Base-by-base conservation (phyloP, 2,888 invertebrate genomes). In the Pristionchus mayeri region DNA sequence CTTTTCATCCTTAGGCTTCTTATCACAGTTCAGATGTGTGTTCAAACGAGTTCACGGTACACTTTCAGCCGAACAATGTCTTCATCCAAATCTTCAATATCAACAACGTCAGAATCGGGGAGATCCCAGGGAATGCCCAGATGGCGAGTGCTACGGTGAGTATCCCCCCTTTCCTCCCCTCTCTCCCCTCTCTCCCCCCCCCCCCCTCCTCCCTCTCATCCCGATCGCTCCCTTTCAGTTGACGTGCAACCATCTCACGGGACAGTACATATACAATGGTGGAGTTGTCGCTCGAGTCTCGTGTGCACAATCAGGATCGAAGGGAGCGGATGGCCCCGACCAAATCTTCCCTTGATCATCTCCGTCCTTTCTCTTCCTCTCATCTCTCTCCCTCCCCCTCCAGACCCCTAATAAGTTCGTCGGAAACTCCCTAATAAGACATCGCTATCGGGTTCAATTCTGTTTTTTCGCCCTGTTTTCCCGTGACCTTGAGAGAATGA, bases 211-310 rank as follows among this genome's bases (percentile, higher is more conserved):
- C n/a, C n/a, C n/a, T n/a, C n/a, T n/a, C n/a, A n/a, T n/a, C n/a
- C n/a, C n/a, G n/a, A n/a, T n/a, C n/a, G n/a, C 16, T 24, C 21
- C 13, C n/a, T 79, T 81, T 44, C n/a, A 81, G 81, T 60, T 81
- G 40, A 21, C n/a, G 4, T 81, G 81, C 34, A 54, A 81, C 60
- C 57, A 81, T 40, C 27, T 40, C 18, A 81, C 81, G 9, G 81
- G 81, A 11, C 7, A n/a, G 6, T 81, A 44, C 24, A 57, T 48
- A 13, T n/a, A 21, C 24, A 40, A 24, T n/a, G 30, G 44, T 3
- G 40, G 21, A 13, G 60, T 44, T 2, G 44, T 81, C 3, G 34
- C 81, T 0, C 27, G 81, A 27, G 81, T 34, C 2, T 60, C 81
- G 7, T 81, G 81, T 44, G 81, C 81, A 3, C 81, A 81, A 60